Evolutionary conservation across 2,797 vertebrate species (phyloP).

Genomic region (Enteromius fasciolatus): DNA sequence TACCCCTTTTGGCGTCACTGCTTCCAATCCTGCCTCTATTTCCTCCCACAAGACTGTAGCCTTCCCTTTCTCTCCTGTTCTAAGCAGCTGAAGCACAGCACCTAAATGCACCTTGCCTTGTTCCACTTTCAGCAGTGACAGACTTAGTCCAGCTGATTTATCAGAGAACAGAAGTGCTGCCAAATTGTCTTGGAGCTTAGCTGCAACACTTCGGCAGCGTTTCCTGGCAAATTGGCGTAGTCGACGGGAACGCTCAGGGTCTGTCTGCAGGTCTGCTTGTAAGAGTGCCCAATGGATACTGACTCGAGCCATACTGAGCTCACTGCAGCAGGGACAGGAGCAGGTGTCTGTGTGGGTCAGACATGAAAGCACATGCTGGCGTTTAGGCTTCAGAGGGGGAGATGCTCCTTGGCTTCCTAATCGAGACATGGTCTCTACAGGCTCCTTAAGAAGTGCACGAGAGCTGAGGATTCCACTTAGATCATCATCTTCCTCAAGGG

Average conservation of each 20-base stretch:
- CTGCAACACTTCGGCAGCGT: slow-evolving; percentile 71
- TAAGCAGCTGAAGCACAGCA: slow-evolving; percentile 68
- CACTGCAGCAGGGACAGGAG: slow-evolving; percentile 82
- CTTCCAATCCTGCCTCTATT: slow-evolving; percentile 80
- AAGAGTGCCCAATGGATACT: slow-evolving; percentile 84
- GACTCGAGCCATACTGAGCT: slow-evolving; percentile 76
- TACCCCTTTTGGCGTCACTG: slow-evolving; percentile 66
- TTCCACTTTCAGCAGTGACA: slow-evolving; percentile 75
- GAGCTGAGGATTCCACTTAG: slow-evolving; percentile 79
- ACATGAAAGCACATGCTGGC: slow-evolving; percentile 73
- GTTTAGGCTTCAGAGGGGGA: slow-evolving; percentile 75
- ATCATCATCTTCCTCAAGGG: slow-evolving; percentile 70
- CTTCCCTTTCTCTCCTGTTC: slow-evolving; percentile 68
- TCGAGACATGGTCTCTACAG: slow-evolving; percentile 66
- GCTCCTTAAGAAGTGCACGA: slow-evolving; percentile 66
- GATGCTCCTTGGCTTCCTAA: slow-evolving; percentile 70
- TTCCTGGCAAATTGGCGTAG: slow-evolving; percentile 73
- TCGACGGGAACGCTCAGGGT: slow-evolving; percentile 65
- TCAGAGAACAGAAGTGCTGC: slow-evolving; percentile 55
- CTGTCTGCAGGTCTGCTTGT: slow-evolving; percentile 72
- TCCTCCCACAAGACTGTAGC: slow-evolving; percentile 70
- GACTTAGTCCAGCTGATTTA: background rate
- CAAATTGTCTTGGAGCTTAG: slow-evolving; percentile 66
- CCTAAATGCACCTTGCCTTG: slow-evolving; percentile 77
- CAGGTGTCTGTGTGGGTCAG: slow-evolving; percentile 79